Conservation (phyloP, 2,113 vertebrate genomes). For the Podarcis cretensis region DNA sequence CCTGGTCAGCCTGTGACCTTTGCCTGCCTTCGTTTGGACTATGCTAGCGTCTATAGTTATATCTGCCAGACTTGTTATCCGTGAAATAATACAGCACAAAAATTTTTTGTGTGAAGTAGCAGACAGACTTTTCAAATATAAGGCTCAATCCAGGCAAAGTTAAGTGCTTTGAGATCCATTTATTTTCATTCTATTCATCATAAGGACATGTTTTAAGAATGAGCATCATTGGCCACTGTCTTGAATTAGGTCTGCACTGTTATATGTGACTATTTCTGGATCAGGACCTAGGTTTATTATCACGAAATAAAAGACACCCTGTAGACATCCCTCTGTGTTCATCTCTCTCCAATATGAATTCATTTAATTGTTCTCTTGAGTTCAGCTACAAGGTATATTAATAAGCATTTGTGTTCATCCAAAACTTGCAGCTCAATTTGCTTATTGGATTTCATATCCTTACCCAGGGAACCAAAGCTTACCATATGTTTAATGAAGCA, state of each 20-base stretch:
- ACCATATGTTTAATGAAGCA: constrained; percentile 5
- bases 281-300: not conserved
- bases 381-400: not conserved
- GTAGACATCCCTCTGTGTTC: not conserved
- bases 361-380: not conserved
- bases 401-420: constrained; percentile 4
- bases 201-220: not conserved
- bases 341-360: not conserved
- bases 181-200: not conserved
- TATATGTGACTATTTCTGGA: not conserved
- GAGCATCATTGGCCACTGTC: not conserved
- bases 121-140: not conserved
- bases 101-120: not conserved
- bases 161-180: not conserved
- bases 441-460: constrained; percentile 1
- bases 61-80: not conserved
- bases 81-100: not conserved
- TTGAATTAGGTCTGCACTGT: not conserved
- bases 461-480: not conserved
- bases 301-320: not conserved
- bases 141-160: not conserved
- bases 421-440: not conserved
- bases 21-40: not conserved
- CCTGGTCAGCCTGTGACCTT: not conserved
- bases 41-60: not conserved